Conservation (phyloP, 2,113 vertebrate genomes). For the Ophthalmolycus amberensis region DNA sequence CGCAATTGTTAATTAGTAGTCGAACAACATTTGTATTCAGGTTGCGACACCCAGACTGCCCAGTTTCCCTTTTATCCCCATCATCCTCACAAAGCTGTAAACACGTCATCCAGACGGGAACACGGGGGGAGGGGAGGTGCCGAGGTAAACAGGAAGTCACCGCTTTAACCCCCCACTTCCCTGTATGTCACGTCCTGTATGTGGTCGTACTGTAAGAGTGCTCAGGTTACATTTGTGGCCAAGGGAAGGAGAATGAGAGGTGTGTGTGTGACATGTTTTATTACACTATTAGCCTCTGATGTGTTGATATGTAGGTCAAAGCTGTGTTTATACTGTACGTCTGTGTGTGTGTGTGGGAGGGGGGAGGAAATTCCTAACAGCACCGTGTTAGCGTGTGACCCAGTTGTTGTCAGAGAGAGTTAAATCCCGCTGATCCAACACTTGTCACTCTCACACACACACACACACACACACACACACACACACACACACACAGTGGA, state of each 20-base stretch:
- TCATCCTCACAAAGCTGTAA: background rate
- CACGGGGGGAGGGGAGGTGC: constrained; percentile 11
- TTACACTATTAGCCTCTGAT: constrained; percentile 25
- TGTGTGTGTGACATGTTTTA: constrained; percentile 35
- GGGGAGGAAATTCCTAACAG: constrained; percentile 32
- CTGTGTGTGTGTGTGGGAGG: background rate
- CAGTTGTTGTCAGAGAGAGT: constrained; percentile 60
- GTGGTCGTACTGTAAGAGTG: background rate
- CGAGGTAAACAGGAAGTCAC: constrained; percentile 76
- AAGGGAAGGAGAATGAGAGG: background rate
- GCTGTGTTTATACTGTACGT: constrained; percentile 41
- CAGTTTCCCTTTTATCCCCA: no score
- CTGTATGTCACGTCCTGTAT: constrained; percentile 52
- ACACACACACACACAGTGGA: background rate
- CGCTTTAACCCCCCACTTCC: constrained; percentile 53
- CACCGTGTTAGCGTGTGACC: constrained; percentile 42
- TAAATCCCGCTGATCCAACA: constrained; percentile 63
- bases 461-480: constrained; percentile 10
- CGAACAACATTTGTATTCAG: no score
- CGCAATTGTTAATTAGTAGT: no score
- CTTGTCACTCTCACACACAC: constrained; percentile 24
- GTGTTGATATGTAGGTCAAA: constrained; percentile 53
- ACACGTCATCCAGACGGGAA: background rate
- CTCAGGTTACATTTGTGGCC: constrained; percentile 28
- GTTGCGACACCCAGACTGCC: no score